These are phyloP conservation scores for Vanessa tameamea DNA, from an alignment of 1,140 invertebrate species.

Conservation along the genomic window DNA sequence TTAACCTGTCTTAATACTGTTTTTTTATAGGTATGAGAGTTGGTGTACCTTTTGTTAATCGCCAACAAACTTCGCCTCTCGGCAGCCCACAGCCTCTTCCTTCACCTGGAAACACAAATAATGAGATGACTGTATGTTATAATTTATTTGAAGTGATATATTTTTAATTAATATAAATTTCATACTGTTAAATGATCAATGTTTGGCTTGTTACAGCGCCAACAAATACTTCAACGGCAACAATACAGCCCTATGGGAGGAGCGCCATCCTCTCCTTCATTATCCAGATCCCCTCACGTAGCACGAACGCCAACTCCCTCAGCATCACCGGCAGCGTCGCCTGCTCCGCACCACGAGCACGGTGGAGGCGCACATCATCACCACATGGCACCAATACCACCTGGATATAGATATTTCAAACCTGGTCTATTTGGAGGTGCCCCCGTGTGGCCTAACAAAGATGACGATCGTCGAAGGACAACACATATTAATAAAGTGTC, in stretches of 20 bases:
- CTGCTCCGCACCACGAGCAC: constrained; percentile 59
- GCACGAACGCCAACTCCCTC: constrained; percentile 65
- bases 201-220: constrained; percentile 50
- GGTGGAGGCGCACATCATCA: constrained; percentile 50
- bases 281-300: constrained; percentile 83
- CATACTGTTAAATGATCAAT: background rate
- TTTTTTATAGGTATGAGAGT: constrained; percentile 71
- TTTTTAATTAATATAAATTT: background rate
- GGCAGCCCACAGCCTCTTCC: constrained; percentile 79
- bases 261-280: constrained; percentile 83
- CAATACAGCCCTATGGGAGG: constrained; percentile 81
- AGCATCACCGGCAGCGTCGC: constrained; percentile 64
- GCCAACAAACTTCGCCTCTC: constrained; percentile 77
- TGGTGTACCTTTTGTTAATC: constrained; percentile 66
- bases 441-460: constrained; percentile 83
- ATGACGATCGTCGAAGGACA: constrained; percentile 76
- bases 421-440: constrained; percentile 86
- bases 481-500: constrained; percentile 82
- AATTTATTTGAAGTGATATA: background rate
- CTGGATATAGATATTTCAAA: constrained; percentile 80
- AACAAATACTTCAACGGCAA: constrained; percentile 76
- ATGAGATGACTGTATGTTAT: constrained; percentile 73
- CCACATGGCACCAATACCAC: constrained; percentile 68
- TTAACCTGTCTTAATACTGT: background rate
- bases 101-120: constrained; percentile 72